These are phyloP conservation scores for Hystrix brachyura DNA, from an alignment of 2,113 vertebrate genomes.

Conservation along the genomic window DNA sequence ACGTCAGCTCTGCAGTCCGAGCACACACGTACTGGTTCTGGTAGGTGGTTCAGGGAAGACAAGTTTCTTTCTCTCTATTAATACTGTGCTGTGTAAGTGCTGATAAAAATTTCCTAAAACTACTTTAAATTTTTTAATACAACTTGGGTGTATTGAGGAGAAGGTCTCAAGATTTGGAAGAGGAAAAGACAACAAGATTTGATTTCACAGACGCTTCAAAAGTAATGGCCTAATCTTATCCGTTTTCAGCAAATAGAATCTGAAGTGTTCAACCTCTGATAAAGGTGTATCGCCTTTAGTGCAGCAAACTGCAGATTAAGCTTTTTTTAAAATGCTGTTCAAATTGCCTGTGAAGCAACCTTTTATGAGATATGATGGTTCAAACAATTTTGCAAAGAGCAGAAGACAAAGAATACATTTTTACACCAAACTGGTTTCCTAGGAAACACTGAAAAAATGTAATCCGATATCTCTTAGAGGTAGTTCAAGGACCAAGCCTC, in stretches of 20 bases:
- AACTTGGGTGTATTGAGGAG: background rate
- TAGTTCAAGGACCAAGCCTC: constrained; percentile 87
- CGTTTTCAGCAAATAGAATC: constrained; percentile 83
- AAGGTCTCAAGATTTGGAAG: constrained; percentile 1
- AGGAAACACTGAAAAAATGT: constrained; percentile 88
- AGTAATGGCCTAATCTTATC: constrained; percentile 82
- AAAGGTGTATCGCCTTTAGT: constrained; percentile 78
- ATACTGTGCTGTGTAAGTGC: background rate
- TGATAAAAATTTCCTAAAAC: constrained; percentile 67
- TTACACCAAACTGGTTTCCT: constrained; percentile 89
- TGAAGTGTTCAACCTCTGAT: constrained; percentile 80
- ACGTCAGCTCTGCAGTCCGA: accelerated
- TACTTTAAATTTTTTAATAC: constrained; percentile 49
- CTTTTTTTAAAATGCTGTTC: constrained; percentile 81
- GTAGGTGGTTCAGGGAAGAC: too few relatives aligned
- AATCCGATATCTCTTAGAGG: constrained; percentile 84
- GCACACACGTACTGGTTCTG: accelerated
- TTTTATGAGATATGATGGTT: constrained; percentile 88
- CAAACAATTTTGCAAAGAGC: constrained; percentile 89
- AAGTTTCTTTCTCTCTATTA: background rate
- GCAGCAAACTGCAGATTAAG: constrained; percentile 87
- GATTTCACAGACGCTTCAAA: constrained; percentile 80
- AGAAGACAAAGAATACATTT: constrained; percentile 89
- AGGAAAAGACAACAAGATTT: constrained; percentile 74
- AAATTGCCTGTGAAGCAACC: constrained; percentile 86